These are phyloP conservation scores for Aptenodytes forsteri DNA, from an alignment of 2,113 vertebrate species.

Conservation along the genomic window DNA sequence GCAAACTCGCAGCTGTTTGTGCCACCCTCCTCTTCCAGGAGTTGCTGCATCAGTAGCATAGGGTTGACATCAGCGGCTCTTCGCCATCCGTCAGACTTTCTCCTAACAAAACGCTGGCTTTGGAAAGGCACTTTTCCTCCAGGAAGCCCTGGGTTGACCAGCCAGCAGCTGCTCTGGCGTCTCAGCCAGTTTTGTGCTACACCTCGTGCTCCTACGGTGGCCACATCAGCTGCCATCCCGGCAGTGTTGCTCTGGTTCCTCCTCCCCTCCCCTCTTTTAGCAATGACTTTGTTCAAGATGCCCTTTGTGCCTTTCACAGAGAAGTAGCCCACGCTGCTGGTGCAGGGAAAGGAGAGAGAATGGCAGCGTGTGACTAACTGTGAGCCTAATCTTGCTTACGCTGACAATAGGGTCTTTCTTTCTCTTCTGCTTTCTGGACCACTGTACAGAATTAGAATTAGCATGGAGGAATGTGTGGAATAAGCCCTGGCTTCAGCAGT, in stretches of 20 bases:
- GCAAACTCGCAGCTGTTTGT: background rate
- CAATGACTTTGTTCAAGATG: background rate
- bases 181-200: background rate
- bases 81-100: background rate
- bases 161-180: background rate
- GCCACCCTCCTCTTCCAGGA: background rate
- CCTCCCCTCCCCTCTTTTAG: background rate
- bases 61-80: background rate
- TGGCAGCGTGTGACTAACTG: background rate
- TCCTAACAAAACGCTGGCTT: accelerated
- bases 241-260: background rate
- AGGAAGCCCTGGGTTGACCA: background rate
- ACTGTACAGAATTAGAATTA: slow-evolving; percentile 14
- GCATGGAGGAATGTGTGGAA: background rate
- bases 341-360: background rate
- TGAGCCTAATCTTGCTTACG: background rate
- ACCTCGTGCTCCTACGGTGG: accelerated
- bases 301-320: background rate
- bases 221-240: background rate
- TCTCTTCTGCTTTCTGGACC: background rate
- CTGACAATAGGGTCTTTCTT: slow-evolving; percentile 47
- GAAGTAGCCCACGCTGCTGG: background rate
- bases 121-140: background rate
- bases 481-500: background rate
- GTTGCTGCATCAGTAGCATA: accelerated